These are phyloP conservation scores for Falco rusticolus DNA, from an alignment of 2,797 vertebrate species.

Conservation along the genomic window DNA sequence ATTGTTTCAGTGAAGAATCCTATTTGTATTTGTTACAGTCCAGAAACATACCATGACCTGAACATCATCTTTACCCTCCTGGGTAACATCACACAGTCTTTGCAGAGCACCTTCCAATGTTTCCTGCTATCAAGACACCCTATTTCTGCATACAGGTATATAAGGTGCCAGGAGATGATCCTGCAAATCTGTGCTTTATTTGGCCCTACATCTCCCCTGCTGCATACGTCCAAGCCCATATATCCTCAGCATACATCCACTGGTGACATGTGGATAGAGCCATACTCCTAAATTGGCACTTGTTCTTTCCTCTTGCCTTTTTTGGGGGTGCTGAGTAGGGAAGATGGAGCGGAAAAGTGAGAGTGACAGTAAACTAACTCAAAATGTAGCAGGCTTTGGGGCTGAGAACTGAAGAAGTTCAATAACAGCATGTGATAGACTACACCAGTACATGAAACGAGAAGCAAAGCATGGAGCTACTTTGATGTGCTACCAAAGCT, in stretches of 20 bases:
- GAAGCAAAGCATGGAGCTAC: not conserved
- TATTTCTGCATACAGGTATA: not conserved
- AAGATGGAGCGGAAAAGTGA: not conserved
- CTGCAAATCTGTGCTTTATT: not conserved
- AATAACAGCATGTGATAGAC: not conserved
- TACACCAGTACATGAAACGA: not conserved
- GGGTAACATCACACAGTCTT: not conserved
- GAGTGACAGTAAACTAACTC: not conserved
- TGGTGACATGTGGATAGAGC: not conserved
- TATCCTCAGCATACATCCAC: not conserved
- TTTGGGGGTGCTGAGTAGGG: not conserved
- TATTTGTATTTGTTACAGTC: not conserved
- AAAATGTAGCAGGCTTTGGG: not conserved
- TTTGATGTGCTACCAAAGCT: constrained; percentile 45
- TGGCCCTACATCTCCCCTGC: not conserved
- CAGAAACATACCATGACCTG: not conserved
- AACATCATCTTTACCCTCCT: not conserved
- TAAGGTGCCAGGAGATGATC: not conserved
- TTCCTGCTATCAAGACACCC: not conserved
- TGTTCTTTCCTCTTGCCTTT: not conserved
- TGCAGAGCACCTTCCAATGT: not conserved
- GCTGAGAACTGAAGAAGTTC: not conserved
- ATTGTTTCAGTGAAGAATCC: not conserved
- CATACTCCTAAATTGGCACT: not conserved
- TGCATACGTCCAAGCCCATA: not conserved